Percentiles rank a stretch among this genome's conserved stretches.
These are phyloP conservation scores for Xenopus petersii DNA, from an alignment of 2,797 vertebrate genomes.

Conservation along the genomic window DNA sequence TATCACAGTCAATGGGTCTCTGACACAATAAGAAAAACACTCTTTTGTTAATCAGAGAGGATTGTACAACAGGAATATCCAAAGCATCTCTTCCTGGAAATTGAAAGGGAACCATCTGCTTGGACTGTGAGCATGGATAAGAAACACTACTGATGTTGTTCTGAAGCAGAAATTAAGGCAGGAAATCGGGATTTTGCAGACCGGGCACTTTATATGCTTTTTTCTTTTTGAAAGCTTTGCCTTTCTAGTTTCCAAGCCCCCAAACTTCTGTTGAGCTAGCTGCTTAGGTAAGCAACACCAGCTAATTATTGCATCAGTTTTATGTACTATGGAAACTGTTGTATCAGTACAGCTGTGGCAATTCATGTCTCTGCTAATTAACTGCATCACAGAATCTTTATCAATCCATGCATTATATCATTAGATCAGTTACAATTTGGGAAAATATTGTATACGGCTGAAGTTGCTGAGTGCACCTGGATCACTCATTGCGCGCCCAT, in stretches of 20 bases:
- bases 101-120: slow-evolving; percentile 27
- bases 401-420: too few relatives aligned
- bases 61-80: background rate
- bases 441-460: too few relatives aligned
- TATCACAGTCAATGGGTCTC: background rate
- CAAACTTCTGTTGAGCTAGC: slow-evolving; percentile 49
- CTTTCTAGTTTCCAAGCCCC: slow-evolving; percentile 49
- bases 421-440: too few relatives aligned
- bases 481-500: too few relatives aligned
- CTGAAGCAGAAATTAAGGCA: slow-evolving; percentile 36
- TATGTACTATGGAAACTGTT: slow-evolving; percentile 14
- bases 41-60: background rate
- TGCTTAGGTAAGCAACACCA: slow-evolving; percentile 56
- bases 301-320: slow-evolving; percentile 52
- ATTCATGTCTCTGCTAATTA: too few relatives aligned
- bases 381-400: too few relatives aligned
- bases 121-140: background rate
- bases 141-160: slow-evolving; percentile 23
- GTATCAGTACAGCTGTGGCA: background rate
- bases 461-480: too few relatives aligned
- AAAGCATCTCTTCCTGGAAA: slow-evolving; percentile 13
- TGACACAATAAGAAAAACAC: background rate
- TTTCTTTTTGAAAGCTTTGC: slow-evolving; percentile 13
- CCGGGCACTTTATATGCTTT: slow-evolving; percentile 47
- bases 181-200: slow-evolving; percentile 36